These are phyloP conservation scores for Microcebus jonahi DNA, from an alignment of 2,113 vertebrate genomes.

Conservation along the genomic window DNA sequence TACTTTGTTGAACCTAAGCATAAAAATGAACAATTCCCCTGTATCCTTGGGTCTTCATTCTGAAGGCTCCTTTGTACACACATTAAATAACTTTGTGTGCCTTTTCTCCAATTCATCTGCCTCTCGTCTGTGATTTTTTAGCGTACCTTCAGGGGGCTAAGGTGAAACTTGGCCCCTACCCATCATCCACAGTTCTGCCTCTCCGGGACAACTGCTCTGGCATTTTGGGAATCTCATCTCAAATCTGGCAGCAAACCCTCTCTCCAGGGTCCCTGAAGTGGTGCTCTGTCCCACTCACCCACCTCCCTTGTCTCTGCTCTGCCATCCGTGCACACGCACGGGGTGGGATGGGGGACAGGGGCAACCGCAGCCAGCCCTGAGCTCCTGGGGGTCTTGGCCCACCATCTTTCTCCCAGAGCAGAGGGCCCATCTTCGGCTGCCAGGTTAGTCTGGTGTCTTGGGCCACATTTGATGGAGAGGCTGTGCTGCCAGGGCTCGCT, in stretches of 20 bases:
- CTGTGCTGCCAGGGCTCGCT: accelerated
- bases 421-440: background rate
- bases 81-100: too few species aligned
- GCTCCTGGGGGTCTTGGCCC: background rate
- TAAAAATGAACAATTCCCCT: too few species aligned
- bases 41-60: too few species aligned
- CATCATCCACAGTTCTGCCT: background rate
- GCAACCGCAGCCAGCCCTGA: background rate
- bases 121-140: too few species aligned
- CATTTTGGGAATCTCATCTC: background rate
- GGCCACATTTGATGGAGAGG: background rate
- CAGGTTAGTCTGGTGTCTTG: background rate
- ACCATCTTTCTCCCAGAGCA: background rate
- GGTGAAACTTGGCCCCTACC: too few species aligned
- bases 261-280: background rate
- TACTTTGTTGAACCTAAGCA: too few species aligned
- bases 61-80: too few species aligned
- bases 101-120: too few species aligned
- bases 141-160: too few species aligned
- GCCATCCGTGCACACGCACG: background rate
- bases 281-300: background rate
- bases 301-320: background rate
- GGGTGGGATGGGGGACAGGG: accelerated
- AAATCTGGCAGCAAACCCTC: background rate
- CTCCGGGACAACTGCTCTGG: background rate